phyloP scores from a whole-genome alignment of 1,140 invertebrate genomes.

The Drosophila triauraria region DNA sequence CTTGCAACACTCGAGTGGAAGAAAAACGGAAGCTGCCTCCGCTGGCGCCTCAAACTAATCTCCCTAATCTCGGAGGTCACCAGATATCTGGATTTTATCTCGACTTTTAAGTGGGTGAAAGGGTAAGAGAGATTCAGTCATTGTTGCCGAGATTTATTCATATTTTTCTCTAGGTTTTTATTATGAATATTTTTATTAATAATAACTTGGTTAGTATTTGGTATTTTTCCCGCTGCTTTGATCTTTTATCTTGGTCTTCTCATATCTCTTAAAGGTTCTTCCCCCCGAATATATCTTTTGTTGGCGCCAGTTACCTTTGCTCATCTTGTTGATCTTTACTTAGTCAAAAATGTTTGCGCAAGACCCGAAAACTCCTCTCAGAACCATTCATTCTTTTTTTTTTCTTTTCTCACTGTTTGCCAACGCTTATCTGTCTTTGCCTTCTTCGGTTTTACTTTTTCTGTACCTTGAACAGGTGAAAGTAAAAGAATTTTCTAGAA shows the following conservation, averaged over 20 bases:
- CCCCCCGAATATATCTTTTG: not conserved
- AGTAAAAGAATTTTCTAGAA: slow-evolving; percentile 5
- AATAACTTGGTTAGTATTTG: not conserved
- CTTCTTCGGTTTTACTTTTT: not conserved
- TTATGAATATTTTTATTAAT: not conserved
- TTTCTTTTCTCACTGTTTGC: slow-evolving; percentile 14
- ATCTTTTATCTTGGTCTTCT: slow-evolving; percentile 8
- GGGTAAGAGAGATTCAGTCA: slow-evolving; percentile 4
- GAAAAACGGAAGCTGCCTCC: slow-evolving; percentile 44
- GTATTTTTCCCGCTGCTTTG: slow-evolving; percentile 10
- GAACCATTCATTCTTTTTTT: slow-evolving; percentile 23
- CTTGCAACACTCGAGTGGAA: slow-evolving; percentile 40
- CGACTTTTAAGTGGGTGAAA: not conserved
- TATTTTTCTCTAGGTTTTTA: not conserved
- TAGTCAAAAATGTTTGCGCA: slow-evolving; percentile 21
- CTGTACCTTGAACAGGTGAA: slow-evolving; percentile 25
- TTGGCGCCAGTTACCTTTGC: slow-evolving; percentile 28
- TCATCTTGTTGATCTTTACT: slow-evolving; percentile 45
- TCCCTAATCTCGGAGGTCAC: slow-evolving; percentile 38
- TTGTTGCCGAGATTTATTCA: slow-evolving; percentile 1
- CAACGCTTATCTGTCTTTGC: slow-evolving; percentile 24
- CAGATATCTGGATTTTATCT: slow-evolving; percentile 30
- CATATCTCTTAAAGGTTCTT: not conserved
- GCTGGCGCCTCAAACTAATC: slow-evolving; percentile 47
- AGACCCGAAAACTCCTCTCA: slow-evolving; percentile 2